phyloP scores from a whole-genome alignment of 2,797 vertebrate genomes.

The Fistularia tabacaria region DNA sequence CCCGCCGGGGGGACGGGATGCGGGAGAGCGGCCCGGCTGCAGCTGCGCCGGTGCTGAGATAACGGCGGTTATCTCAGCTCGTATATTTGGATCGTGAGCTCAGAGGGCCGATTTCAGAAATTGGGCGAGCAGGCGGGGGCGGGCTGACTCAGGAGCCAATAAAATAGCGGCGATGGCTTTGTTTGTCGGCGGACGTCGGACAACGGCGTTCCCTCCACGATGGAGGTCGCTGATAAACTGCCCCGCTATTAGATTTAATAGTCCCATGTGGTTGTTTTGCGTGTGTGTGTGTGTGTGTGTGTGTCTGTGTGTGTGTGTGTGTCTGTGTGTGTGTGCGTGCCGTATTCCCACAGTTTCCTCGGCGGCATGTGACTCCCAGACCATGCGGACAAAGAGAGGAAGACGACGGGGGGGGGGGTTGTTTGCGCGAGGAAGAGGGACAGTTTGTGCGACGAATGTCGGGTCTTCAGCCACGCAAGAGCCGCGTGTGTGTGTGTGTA shows the following conservation, averaged over 20 bases:
- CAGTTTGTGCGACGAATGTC: slow-evolving; percentile 1
- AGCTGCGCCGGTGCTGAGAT: too few relatives aligned
- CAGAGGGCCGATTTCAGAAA: too few relatives aligned
- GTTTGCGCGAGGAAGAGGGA: slow-evolving; percentile 43
- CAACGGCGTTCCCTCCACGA: slow-evolving; percentile 39
- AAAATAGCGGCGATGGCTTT: slow-evolving; percentile 41
- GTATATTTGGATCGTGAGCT: too few relatives aligned
- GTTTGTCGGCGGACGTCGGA: slow-evolving; percentile 28
- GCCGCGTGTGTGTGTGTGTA: slow-evolving; percentile 4
- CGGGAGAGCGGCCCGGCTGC: too few relatives aligned
- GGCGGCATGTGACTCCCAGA: slow-evolving; percentile 65
- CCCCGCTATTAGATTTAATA: slow-evolving; percentile 44
- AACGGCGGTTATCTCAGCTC: too few relatives aligned
- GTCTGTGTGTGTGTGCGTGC: slow-evolving; percentile 8
- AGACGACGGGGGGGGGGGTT: slow-evolving; percentile 29
- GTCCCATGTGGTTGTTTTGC: slow-evolving; percentile 34
- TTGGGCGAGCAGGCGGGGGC: too few relatives aligned
- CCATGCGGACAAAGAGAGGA: slow-evolving; percentile 72
- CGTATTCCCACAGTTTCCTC: slow-evolving; percentile 39
- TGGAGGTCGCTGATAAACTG: slow-evolving; percentile 54
- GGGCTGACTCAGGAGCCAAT: slow-evolving; percentile 40
- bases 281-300: slow-evolving; percentile 9
- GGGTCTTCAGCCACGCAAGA: too few relatives aligned
- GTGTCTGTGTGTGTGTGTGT: slow-evolving; percentile 11
- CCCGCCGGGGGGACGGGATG: too few relatives aligned